Percentiles rank a stretch among this genome's conserved stretches.
phyloP scores from a whole-genome alignment of 2,113 vertebrate genomes.

The Stomatorhinus ivindoensis region DNA sequence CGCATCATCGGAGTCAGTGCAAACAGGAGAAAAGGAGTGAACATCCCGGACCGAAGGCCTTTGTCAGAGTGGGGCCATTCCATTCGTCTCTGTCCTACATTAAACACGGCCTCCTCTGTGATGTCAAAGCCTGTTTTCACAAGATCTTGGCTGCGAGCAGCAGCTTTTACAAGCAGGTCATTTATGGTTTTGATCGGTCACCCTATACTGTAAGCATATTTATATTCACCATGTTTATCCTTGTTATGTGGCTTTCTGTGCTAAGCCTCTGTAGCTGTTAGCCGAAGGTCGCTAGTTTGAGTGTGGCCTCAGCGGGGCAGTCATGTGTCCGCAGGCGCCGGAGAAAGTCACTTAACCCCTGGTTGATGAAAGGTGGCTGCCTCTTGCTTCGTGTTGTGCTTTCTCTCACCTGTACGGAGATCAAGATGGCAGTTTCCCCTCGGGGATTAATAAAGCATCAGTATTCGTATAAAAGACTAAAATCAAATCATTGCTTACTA shows the following conservation, averaged over 20 bases:
- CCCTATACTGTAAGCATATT: neutral
- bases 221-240: neutral
- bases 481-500: neutral
- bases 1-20: neutral
- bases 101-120: neutral
- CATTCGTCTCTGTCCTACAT: neutral
- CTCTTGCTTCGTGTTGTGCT: neutral
- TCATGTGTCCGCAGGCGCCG: neutral
- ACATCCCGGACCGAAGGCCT: neutral
- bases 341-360: neutral
- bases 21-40: neutral
- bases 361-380: neutral
- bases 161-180: neutral
- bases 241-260: neutral
- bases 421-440: neutral
- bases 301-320: neutral
- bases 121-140: neutral
- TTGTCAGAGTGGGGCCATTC: constrained; percentile 8
- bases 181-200: neutral
- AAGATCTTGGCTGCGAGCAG: neutral
- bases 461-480: neutral
- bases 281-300: neutral
- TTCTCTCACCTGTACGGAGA: neutral
- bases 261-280: neutral
- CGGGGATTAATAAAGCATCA: neutral